Conservation (phyloP, 2,113 vertebrate genomes). For the Mirza zaza region DNA sequence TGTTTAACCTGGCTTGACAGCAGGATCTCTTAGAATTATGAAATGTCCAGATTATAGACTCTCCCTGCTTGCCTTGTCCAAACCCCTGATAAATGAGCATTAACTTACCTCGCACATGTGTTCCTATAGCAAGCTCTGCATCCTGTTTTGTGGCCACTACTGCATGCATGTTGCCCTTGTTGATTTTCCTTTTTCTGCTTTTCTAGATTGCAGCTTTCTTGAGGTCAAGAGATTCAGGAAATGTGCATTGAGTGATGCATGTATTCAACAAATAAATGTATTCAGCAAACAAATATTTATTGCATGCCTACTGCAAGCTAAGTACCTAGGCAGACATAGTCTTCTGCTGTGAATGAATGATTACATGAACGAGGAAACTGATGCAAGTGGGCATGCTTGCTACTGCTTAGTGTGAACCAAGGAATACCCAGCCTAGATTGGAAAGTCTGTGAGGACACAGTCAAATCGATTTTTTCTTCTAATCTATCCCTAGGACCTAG, state of each 20-base stretch:
- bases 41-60: not conserved
- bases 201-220: slow-evolving; percentile 9
- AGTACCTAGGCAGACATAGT: not conserved
- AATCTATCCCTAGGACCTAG: not conserved
- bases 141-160: not conserved
- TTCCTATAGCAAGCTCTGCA: rapidly evolving
- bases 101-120: not conserved
- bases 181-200: not conserved
- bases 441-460: not conserved
- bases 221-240: not conserved
- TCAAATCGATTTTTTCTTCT: not conserved
- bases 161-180: not conserved
- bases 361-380: not conserved
- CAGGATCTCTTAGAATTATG: not conserved
- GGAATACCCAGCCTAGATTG: not conserved
- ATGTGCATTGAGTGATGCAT: not conserved
- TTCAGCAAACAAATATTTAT: not conserved
- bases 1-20: not conserved
- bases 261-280: not conserved
- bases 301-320: not conserved
- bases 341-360: not conserved
- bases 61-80: not conserved
- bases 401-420: not conserved
- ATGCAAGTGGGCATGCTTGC: not conserved
- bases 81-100: not conserved